Conservation (phyloP, 30 jellyfish, hydroid and myxozoan genomes). For the Aurelia aurita complex sp. Pacific region DNA sequence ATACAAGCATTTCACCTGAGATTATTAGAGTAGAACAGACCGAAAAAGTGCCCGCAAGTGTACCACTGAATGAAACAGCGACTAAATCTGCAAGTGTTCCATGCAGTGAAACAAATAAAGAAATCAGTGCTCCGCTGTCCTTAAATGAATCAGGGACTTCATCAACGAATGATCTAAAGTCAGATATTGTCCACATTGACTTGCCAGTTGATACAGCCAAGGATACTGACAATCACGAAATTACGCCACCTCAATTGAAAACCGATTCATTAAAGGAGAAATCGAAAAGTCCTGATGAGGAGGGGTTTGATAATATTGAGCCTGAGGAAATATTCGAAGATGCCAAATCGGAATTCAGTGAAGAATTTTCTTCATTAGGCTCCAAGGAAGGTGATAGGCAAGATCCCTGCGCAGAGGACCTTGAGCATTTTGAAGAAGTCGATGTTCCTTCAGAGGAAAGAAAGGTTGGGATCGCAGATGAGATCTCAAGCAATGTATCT, state of each 20-base stretch:
- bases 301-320: conserved; percentile 54
- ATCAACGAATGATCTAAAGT: not conserved
- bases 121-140: too few species aligned
- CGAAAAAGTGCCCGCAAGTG: too few species aligned
- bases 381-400: not conserved
- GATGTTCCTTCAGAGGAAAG: too few species aligned
- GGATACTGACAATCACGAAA: not conserved
- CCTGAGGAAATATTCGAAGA: conserved; percentile 59
- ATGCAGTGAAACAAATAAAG: too few species aligned
- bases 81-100: too few species aligned
- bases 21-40: too few species aligned
- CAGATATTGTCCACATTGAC: conserved; percentile 25
- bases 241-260: too few species aligned
- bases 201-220: not conserved
- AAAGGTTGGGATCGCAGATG: too few species aligned
- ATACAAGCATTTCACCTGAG: too few species aligned
- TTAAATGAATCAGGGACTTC: too few species aligned
- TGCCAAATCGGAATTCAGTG: conserved; percentile 48
- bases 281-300: conserved; percentile 34
- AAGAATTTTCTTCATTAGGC: conserved; percentile 1
- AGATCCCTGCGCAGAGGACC: conserved; percentile 3
- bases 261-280: conserved; percentile 3
- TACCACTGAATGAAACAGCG: too few species aligned
- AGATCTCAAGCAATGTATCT: too few species aligned
- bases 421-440: conserved; percentile 21